These are phyloP conservation scores for Eupithecia vulgata DNA, from an alignment of 2,888 invertebrate genomes.

Conservation along the genomic window DNA sequence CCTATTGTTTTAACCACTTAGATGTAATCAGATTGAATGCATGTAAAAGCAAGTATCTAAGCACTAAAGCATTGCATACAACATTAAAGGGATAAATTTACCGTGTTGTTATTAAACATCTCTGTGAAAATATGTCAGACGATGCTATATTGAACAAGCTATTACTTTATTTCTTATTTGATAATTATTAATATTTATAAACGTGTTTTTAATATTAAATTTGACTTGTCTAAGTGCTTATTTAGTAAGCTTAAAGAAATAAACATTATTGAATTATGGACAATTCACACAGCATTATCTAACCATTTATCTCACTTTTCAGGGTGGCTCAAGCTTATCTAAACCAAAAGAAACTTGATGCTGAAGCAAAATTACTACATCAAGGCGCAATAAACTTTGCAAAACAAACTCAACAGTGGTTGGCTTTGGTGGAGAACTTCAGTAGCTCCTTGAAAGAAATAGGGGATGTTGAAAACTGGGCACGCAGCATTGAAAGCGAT, in stretches of 20 bases:
- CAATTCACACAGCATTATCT: no score
- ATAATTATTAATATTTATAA: no score
- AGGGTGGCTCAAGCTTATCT: conserved; percentile 99
- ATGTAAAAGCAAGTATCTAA: neutral
- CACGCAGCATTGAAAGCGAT: conserved; percentile 97
- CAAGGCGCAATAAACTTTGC: conserved; percentile 97
- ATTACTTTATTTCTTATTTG: no score
- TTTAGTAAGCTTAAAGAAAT: no score
- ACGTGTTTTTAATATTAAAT: no score
- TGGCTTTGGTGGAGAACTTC: conserved; percentile 94
- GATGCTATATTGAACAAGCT: neutral
- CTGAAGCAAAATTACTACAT: conserved; percentile 98
- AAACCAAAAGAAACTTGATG: conserved; percentile 98
- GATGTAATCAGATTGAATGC: neutral
- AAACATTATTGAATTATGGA: no score
- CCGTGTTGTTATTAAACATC: neutral
- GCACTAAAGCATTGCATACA: neutral
- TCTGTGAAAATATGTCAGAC: neutral
- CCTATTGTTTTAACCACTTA: neutral
- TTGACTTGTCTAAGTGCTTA: no score
- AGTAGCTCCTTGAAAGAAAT: conserved; percentile 96
- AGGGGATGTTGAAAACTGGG: conserved; percentile 99
- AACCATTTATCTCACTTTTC: conserved; percentile 51
- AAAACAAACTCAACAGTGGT: conserved; percentile 98
- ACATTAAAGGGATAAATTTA: neutral